Base-by-base conservation (phyloP, 2,888 invertebrate genomes). In the Caenorhabditis becei region DNA sequence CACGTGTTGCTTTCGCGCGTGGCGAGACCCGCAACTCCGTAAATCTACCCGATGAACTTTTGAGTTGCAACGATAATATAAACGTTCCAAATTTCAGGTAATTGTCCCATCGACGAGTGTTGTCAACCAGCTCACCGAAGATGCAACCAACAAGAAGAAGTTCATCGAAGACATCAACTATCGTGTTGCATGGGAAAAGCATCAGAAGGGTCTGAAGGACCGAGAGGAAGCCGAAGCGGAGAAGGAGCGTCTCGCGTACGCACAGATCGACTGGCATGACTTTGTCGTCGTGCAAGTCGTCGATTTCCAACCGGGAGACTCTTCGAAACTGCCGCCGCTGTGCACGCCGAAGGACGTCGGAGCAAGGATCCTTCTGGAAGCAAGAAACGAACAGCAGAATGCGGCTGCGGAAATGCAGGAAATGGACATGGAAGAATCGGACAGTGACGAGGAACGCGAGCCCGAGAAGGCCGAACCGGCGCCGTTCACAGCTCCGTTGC, bases 241-340 rank as follows among this genome's bases (percentile, higher is more conserved):
- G 92, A 94, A 95, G 28, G 84, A 99, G 92, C 94, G 98, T 90
- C 92, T 93, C 61, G 93, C 93, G 0, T 99, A 99, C 91, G 97
- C 97, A 0, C 96, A 96, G 90, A 97, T 99, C 83, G 99, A 99
- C 92, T 99, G 99, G 99, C 99, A 99, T 91, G 98, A 99, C 92
- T 99, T 99, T 92, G 98, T 99, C 0, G 98, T 99, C 0, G 99
- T 99, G 0, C 99, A 99, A 93, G 98, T 98, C 0, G 98, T 99
- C 0, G 99, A 99, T 92, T 99, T 98, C 92, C 97, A 97, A 87
- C 95, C 96, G 0, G 96, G 96, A 88, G 99, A 99, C 92, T 94
- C 95, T 14, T 96, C 89, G 0, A 92, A 92, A 82, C 87, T 93
- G 20, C 93, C 93, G 0, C 92, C 92, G 8, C 92, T 93, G 1